Evolutionary conservation across 1,140 invertebrate species (phyloP).

Genomic region (Arctopsyche grandis): DNA sequence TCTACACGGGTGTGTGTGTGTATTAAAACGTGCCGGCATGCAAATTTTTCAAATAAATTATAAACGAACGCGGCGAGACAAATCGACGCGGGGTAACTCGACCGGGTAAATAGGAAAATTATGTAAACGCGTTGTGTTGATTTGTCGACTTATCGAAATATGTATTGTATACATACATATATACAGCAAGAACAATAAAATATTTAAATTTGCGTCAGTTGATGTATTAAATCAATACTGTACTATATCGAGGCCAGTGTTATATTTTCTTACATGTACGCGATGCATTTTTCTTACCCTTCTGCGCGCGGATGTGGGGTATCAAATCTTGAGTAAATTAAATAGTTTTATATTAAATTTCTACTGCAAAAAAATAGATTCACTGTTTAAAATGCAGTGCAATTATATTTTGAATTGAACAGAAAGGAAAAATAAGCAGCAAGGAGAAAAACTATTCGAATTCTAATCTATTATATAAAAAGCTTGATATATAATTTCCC

Average conservation of each 20-base stretch:
- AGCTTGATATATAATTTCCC: too few species aligned
- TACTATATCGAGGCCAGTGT: slow-evolving; percentile 8
- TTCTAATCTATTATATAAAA: too few species aligned
- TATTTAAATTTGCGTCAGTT: not conserved
- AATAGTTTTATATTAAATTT: too few species aligned
- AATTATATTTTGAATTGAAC: too few species aligned
- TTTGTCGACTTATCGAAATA: slow-evolving; percentile 18
- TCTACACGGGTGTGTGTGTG: not conserved
- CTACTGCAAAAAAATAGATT: too few species aligned
- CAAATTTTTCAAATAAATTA: slow-evolving; percentile 30
- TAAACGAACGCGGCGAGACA: slow-evolving; percentile 2
- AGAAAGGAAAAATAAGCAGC: too few species aligned
- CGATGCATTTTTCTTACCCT: not conserved
- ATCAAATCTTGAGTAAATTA: not conserved
- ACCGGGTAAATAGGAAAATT: slow-evolving; percentile 26
- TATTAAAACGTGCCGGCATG: slow-evolving; percentile 18
- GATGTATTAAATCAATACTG: not conserved
- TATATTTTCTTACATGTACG: not conserved
- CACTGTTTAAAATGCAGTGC: too few species aligned
- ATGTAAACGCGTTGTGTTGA: slow-evolving; percentile 26
- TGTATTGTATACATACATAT: not conserved
- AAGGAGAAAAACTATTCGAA: too few species aligned
- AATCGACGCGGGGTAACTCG: slow-evolving; percentile 19
- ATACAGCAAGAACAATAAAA: not conserved
- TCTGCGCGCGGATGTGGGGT: not conserved